Percentiles rank a stretch among this genome's conserved stretches.
These are phyloP conservation scores for Heteropelma amictum DNA, from an alignment of 2,888 invertebrate genomes.

Conservation along the genomic window DNA sequence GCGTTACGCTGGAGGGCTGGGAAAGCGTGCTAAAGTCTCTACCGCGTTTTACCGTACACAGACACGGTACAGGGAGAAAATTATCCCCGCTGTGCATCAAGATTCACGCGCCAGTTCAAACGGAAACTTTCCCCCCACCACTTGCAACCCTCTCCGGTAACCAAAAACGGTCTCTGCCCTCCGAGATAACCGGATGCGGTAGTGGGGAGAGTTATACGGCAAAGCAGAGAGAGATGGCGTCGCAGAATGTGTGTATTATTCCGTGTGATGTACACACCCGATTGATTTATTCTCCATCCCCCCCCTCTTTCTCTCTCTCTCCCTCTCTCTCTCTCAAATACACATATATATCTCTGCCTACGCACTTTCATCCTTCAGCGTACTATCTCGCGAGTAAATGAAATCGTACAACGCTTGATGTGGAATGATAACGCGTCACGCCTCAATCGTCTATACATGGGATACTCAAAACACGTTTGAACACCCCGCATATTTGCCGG, in stretches of 20 bases:
- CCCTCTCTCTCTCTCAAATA: background rate
- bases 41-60: background rate
- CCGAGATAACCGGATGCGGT: background rate
- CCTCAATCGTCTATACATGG: conserved; percentile 34
- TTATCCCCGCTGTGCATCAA: conserved; percentile 4
- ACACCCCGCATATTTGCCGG: background rate
- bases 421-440: conserved; percentile 50
- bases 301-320: conserved; percentile 18
- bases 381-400: conserved; percentile 39
- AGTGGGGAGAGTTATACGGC: conserved; percentile 33
- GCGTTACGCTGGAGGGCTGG: too few relatives aligned
- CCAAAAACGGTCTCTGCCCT: conserved; percentile 29
- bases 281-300: conserved; percentile 54
- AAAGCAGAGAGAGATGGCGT: conserved; percentile 1
- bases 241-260: background rate
- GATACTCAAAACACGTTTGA: conserved; percentile 15
- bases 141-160: conserved; percentile 37
- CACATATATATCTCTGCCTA: background rate
- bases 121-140: conserved; percentile 48
- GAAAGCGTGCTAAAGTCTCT: conserved; percentile 30
- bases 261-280: conserved; percentile 40
- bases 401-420: conserved; percentile 53
- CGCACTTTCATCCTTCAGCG: background rate
- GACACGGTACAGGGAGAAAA: background rate
- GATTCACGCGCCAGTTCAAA: conserved; percentile 8